These are phyloP conservation scores for Apostichopus japonicus DNA, from an alignment of 35 echinoderm and acorn worm species.

Conservation along the genomic window DNA sequence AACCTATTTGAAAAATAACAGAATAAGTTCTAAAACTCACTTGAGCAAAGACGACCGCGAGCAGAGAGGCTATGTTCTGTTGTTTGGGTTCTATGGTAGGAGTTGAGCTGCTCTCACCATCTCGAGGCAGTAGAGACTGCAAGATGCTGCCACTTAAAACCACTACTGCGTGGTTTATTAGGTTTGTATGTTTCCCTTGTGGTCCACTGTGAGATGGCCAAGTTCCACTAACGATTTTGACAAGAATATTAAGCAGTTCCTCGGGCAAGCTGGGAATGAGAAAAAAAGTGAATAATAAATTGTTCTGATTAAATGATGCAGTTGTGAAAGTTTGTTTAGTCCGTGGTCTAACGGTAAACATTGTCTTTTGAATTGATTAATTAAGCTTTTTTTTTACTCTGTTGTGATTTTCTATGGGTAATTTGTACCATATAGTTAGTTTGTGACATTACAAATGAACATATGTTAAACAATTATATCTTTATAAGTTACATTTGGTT, in stretches of 20 bases:
- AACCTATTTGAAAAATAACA: too few species aligned
- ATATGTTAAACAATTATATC: too few species aligned
- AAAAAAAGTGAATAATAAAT: too few species aligned
- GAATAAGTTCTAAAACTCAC: constrained; percentile 19
- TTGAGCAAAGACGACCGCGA: constrained; percentile 73
- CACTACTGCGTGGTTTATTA: constrained; percentile 8
- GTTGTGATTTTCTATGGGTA: too few species aligned
- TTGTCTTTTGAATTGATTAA: too few species aligned
- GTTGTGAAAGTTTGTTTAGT: too few species aligned
- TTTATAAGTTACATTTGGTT: too few species aligned
- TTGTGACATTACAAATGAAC: too few species aligned
- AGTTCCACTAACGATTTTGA: constrained; percentile 48
- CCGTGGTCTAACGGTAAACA: too few species aligned
- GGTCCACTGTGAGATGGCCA: neutral
- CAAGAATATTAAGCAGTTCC: constrained; percentile 33
- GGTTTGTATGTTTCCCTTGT: neutral
- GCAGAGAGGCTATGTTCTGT: constrained; percentile 36
- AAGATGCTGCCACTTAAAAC: constrained; percentile 7
- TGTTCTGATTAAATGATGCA: too few species aligned
- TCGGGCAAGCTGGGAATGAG: constrained; percentile 48
- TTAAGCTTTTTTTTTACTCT: too few species aligned
- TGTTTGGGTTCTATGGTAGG: neutral
- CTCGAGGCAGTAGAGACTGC: neutral
- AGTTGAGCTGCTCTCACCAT: neutral
- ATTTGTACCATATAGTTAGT: too few species aligned